Base-by-base conservation (phyloP, 2,888 invertebrate genomes). In the Chymomyza fuscimana region DNA sequence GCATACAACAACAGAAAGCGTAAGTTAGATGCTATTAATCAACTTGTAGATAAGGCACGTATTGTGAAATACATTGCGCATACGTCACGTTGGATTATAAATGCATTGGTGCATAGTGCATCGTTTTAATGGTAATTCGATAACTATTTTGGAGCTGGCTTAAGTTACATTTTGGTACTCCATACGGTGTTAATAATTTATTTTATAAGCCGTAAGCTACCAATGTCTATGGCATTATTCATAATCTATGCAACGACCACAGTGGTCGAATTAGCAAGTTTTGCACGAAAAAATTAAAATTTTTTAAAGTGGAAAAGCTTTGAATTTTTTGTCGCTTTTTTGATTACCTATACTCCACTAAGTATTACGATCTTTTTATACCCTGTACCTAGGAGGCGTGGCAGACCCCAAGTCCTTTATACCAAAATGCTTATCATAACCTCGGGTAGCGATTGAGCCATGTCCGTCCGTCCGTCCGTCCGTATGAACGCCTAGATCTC, bases 101-200 rank as follows among this genome's bases (percentile, higher is more conserved):
- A 54, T 16, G n/a, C 59, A 61, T 70, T 70, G 46, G 63, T 67
- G 63, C 63, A 70, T 66, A 58, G 12, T 50, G 19, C 60, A 65
- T 59, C 54, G 50, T 59, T 46, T 46, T 12, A 46, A 46, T 46
- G 40, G 12, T 46, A 46, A 46, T 46, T 46, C 40, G 40, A 46
- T 46, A 46, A 52, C 36, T 36, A 32, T 16, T 32, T 32, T 59
- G 32, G 51, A 32, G 63, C 29, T 51, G 59, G 62, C 54, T 52
- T 52, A 19, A 63, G 63, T 58, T 69, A 86, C 79, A 86, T 86
- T 54, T 87, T 86, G 84, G 82, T 87, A 87, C 86, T 83, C 81
- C 84, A 87, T 87, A 87, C 65, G 74, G 61, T 77, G 84, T 88
- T 79, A 83, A 83, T 83, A 83, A 83, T 87, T 83, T 86, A 83